Evolutionary conservation across 2,888 invertebrate genomes (phyloP).

Genomic region (Standfussiana lucernea): DNA sequence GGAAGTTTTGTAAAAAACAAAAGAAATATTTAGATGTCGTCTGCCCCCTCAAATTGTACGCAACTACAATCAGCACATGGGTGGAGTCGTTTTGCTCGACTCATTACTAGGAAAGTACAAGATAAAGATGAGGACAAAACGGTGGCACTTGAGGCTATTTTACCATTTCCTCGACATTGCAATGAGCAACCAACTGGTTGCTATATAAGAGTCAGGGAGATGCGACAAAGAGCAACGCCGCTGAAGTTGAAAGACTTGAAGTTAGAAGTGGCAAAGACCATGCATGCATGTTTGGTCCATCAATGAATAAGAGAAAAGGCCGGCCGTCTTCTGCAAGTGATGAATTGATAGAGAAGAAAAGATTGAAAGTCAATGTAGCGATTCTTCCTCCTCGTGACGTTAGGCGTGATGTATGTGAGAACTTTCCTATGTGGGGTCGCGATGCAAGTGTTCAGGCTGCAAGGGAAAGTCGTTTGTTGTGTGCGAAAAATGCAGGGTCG

Average conservation of each 20-base stretch:
- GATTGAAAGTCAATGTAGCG: neutral
- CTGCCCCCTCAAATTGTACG: conserved; percentile 2
- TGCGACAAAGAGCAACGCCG: neutral
- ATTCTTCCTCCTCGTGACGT: conserved; percentile 1
- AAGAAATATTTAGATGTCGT: neutral
- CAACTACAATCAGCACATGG: conserved; percentile 1
- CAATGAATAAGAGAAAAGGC: conserved; percentile 3
- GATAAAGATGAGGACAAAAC: neutral
- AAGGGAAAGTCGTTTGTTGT: neutral
- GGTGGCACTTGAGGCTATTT: conserved; percentile 3
- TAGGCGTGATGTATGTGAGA: neutral
- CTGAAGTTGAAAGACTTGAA: neutral
- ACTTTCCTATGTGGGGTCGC: conserved; percentile 1
- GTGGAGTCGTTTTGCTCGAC: neutral
- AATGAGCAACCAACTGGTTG: too few relatives aligned
- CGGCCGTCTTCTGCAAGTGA: neutral
- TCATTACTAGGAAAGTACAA: neutral
- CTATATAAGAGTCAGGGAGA: neutral
- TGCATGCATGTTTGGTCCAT: conserved; percentile 1
- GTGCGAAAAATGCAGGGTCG: neutral
- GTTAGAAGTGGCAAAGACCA: neutral
- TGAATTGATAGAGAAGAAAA: neutral
- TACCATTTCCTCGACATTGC: conserved; percentile 5
- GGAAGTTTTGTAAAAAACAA: neutral
- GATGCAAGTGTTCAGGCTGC: conserved; percentile 1